Conservation (phyloP, 2,113 vertebrate species). For the Micromys minutus region DNA sequence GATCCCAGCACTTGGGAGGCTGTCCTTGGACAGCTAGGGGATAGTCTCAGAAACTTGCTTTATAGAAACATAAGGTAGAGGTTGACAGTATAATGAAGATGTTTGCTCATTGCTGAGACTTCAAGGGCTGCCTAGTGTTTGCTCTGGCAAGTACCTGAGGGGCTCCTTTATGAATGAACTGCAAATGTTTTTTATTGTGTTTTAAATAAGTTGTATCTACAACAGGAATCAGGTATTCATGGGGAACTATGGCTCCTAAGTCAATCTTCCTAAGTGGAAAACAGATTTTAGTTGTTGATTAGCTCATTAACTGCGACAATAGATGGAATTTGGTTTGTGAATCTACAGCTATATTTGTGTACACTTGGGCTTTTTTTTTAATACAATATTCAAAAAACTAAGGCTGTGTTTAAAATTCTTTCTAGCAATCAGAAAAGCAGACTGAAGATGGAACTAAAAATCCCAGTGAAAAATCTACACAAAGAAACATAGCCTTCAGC, state of each 20-base stretch:
- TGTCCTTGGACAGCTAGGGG: neutral
- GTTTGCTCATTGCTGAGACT: neutral
- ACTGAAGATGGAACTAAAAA: constrained; percentile 73
- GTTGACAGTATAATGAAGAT: neutral
- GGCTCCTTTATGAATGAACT: neutral
- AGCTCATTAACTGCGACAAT: neutral
- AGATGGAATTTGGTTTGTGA: constrained; percentile 30
- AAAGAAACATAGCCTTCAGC: constrained; percentile 82
- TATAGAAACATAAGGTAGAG: neutral
- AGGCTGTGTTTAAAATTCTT: constrained; percentile 26
- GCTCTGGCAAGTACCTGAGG: neutral
- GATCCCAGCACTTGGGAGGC: neutral
- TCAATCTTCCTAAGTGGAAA: neutral
- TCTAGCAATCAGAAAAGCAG: constrained; percentile 72
- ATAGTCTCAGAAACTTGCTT: neutral
- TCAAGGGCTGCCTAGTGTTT: neutral
- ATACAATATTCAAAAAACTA: neutral
- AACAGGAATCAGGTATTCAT: neutral
- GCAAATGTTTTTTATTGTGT: constrained; percentile 27
- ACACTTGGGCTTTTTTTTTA: neutral
- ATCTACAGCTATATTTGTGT: neutral
- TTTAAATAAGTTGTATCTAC: neutral
- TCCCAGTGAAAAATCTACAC: constrained; percentile 69
- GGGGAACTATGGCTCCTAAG: neutral
- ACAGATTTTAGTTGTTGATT: neutral